Evolutionary conservation across 2,113 vertebrate genomes (phyloP), one percentile per base, ranked within the genome.

Genomic region (Varanus salvator): DNA sequence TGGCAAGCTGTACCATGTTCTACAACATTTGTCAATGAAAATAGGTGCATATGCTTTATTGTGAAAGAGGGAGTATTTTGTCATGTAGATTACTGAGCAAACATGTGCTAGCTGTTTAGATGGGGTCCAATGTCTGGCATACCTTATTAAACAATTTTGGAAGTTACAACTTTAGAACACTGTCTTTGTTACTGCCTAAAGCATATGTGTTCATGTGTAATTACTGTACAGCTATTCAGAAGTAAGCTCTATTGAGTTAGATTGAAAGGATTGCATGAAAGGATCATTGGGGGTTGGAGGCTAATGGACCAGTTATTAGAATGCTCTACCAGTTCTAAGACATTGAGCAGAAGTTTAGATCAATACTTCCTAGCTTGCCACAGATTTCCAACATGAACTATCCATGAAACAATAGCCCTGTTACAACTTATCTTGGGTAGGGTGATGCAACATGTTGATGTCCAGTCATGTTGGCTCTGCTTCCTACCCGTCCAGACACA

Each of bases 21-120:
- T 87, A 87, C 81, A 74, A 52, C 66, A 31, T 57, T 60, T 88
- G 68, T 82, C 80, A 82, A 71, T 60, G n/a, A 57, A 88, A 88
- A 88, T 48, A 72, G 80, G 78, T 82, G 44, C 52, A 74, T 74
- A 50, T 82, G 52, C 60, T 88, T 82, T 82, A 89, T 64, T 44
- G 52, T 57, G 82, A 88, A 34, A 64, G 29, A 82, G 52, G 80
- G 80, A 60, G 69, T 74, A 83, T 74, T 83, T 74, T 44, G 60
- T 75, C 87, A 83, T 83, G 87, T 60, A 74, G 34, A 82, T 88
- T 72, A 82, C 69, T 48, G 27, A 82, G 9, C 17, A 74, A 82
- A 83, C 80, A 82, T 23, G 84, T 86, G 27, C 54, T 83, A 57
- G 27, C 69, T 82, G 38, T 69, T 88, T 60, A 60, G 27, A 74